phyloP scores from a whole-genome alignment of 2,888 invertebrate species.

The Lasioglossum pauxillum region DNA sequence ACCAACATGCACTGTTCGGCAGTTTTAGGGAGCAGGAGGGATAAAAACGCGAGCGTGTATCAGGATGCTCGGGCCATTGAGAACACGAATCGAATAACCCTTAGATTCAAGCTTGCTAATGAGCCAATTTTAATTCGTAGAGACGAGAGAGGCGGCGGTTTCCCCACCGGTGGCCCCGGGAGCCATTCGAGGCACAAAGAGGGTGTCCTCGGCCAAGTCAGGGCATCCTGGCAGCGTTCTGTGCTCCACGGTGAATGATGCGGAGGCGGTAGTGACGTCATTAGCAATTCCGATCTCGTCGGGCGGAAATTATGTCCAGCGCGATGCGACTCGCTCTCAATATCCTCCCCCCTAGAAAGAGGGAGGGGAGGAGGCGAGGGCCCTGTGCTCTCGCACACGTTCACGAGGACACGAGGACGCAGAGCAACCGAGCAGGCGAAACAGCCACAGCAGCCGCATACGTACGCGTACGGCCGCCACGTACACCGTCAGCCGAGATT shows the following conservation, averaged over 20 bases:
- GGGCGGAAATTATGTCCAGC: slow-evolving; percentile 85
- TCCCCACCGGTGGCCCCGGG: neutral
- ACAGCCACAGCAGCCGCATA: slow-evolving; percentile 41
- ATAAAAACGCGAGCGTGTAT: neutral
- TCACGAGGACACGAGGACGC: slow-evolving; percentile 46
- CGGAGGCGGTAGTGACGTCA: slow-evolving; percentile 83
- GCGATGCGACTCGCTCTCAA: slow-evolving; percentile 84
- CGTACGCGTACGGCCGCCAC: slow-evolving; percentile 51
- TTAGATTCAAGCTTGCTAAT: neutral
- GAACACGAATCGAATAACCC: slow-evolving; percentile 3
- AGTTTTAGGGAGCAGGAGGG: neutral
- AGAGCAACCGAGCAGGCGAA: slow-evolving; percentile 43
- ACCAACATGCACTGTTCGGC: neutral
- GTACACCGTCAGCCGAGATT: slow-evolving; percentile 76
- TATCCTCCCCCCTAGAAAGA: slow-evolving; percentile 75
- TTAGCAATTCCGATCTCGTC: slow-evolving; percentile 85
- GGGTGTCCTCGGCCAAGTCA: slow-evolving; percentile 27
- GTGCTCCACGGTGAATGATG: slow-evolving; percentile 78
- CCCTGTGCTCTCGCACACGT: slow-evolving; percentile 62
- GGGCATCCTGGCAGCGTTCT: slow-evolving; percentile 49
- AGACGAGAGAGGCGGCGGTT: neutral
- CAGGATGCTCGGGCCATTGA: neutral
- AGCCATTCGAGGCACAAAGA: slow-evolving; percentile 5
- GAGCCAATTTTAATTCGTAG: slow-evolving; percentile 7
- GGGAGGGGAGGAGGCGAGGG: neutral